These are phyloP conservation scores for Crenichthys baileyi DNA, from an alignment of 2,797 vertebrate species.

Conservation along the genomic window DNA sequence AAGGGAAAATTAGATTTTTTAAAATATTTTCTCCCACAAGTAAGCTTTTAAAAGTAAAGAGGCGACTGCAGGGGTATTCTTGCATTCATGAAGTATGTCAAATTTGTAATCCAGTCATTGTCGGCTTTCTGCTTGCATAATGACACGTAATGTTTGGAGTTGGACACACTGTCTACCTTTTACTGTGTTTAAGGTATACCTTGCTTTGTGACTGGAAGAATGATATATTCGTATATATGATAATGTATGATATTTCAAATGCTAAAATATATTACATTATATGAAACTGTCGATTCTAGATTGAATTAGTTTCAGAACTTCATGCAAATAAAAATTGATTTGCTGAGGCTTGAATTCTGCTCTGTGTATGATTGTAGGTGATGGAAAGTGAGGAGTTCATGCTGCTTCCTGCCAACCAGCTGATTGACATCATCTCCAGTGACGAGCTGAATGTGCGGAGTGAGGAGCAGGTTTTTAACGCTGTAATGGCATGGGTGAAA, in stretches of 20 bases:
- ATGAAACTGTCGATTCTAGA: background rate
- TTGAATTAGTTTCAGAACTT: background rate
- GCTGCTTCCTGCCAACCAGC: slow-evolving; percentile 96
- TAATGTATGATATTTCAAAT: background rate
- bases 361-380: slow-evolving; percentile 78
- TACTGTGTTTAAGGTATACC: background rate
- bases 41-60: background rate
- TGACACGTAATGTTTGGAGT: background rate
- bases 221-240: too few species aligned
- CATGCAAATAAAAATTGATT: background rate
- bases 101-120: background rate
- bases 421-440: slow-evolving; percentile 99
- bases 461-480: slow-evolving; percentile 98
- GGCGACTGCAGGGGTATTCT: background rate
- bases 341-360: background rate
- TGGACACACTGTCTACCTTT: background rate
- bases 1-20: too few species aligned
- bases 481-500: slow-evolving; percentile 99
- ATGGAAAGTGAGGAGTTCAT: slow-evolving; percentile 99
- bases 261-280: background rate
- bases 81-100: background rate
- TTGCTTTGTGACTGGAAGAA: too few species aligned
- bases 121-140: background rate
- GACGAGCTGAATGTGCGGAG: slow-evolving; percentile 98
- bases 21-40: background rate